Evolutionary conservation across 2,113 vertebrate species (phyloP).

Genomic region (Hemicordylus capensis): DNA sequence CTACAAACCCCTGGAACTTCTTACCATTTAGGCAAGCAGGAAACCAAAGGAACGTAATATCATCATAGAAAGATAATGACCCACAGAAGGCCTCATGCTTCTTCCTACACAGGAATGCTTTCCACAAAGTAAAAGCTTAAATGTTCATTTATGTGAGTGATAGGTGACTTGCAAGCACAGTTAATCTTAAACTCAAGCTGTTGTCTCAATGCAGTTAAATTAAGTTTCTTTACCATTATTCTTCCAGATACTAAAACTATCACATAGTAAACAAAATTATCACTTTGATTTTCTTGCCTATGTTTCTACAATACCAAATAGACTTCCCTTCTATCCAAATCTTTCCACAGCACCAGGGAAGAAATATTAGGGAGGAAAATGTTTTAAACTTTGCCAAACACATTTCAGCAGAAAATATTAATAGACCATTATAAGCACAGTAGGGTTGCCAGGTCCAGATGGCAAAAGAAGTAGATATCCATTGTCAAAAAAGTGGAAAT

Average conservation of each 20-base stretch:
- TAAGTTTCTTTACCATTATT: too few species aligned
- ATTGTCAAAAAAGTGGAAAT: too few species aligned
- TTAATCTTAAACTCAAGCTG: background rate
- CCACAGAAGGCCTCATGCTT: background rate
- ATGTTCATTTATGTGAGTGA: background rate
- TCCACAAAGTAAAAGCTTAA: background rate
- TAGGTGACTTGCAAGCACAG: background rate
- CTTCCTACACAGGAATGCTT: background rate
- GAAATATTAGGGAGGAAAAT: conserved; percentile 56
- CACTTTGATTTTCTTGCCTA: background rate
- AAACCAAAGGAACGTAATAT: too few species aligned
- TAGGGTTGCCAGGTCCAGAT: too few species aligned
- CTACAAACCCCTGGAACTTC: too few species aligned
- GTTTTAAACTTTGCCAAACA: conserved; percentile 28
- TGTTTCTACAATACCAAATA: conserved; percentile 7
- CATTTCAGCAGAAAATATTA: too few species aligned
- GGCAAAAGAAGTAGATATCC: background rate
- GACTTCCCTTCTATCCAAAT: conserved; percentile 12
- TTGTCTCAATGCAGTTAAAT: background rate
- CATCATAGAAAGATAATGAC: background rate
- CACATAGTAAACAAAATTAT: background rate
- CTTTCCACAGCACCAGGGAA: conserved; percentile 38
- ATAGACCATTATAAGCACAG: too few species aligned
- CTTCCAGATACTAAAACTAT: background rate
- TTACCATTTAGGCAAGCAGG: too few species aligned